Evolutionary conservation across 2,888 invertebrate species (phyloP).

Genomic region (Tiphia femorata): DNA sequence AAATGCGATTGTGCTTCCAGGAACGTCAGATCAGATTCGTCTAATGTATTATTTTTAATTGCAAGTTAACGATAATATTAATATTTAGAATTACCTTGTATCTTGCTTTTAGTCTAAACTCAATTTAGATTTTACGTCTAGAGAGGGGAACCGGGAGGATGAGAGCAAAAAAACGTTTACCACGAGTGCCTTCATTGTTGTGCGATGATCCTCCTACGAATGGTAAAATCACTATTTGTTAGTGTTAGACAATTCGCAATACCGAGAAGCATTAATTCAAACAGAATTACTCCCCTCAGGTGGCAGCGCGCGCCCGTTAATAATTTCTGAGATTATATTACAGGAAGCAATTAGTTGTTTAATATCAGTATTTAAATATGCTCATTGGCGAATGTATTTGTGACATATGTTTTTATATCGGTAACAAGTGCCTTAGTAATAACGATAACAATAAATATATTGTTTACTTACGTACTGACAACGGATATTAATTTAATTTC

Average conservation of each 20-base stretch:
- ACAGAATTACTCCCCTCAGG: conserved; percentile 29
- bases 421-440: conserved; percentile 68
- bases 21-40: conserved; percentile 38
- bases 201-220: background rate
- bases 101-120: conserved; percentile 58
- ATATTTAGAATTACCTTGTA: conserved; percentile 51
- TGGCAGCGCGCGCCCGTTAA: conserved; percentile 35
- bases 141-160: conserved; percentile 21
- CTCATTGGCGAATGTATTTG: conserved; percentile 66
- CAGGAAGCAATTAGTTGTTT: conserved; percentile 61
- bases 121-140: conserved; percentile 41
- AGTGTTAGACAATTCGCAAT: too few relatives aligned
- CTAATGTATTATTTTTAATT: conserved; percentile 52
- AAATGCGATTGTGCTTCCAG: too few relatives aligned
- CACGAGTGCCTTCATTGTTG: background rate
- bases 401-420: conserved; percentile 67
- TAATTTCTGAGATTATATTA: conserved; percentile 57
- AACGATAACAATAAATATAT: conserved; percentile 67
- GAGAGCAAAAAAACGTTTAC: background rate
- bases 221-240: too few relatives aligned
- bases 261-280: background rate
- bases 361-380: conserved; percentile 68
- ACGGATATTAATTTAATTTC: conserved; percentile 5
- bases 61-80: conserved; percentile 55
- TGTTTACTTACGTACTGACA: conserved; percentile 64